Evolutionary conservation across 2,113 vertebrate species (phyloP).

Genomic region (Dipodomys stephensi): DNA sequence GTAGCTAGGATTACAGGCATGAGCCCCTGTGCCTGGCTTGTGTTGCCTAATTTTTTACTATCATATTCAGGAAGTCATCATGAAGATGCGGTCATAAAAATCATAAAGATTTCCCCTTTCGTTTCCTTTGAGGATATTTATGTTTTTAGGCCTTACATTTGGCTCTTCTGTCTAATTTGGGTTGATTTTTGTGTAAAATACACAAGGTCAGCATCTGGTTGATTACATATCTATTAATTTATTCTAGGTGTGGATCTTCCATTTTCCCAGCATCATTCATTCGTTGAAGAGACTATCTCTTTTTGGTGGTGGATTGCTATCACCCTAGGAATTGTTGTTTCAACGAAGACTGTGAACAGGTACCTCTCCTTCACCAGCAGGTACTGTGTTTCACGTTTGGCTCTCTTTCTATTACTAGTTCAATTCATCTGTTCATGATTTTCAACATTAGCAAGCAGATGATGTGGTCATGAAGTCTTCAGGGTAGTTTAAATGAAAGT

Average conservation of each 20-base stretch:
- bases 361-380: background rate
- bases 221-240: background rate
- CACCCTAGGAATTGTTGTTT: too few species aligned
- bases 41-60: background rate
- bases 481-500: constrained; percentile 32
- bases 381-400: background rate
- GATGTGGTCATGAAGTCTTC: constrained; percentile 41
- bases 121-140: background rate
- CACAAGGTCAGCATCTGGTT: background rate
- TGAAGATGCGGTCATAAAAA: background rate
- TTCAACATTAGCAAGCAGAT: constrained; percentile 20
- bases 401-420: background rate
- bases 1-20: too few species aligned
- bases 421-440: constrained; percentile 1
- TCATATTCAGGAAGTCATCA: background rate
- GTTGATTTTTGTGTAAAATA: background rate
- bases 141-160: background rate
- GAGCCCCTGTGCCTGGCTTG: too few species aligned
- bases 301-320: too few species aligned
- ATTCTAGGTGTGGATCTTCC: background rate
- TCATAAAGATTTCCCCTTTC: background rate
- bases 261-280: background rate
- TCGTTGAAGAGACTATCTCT: background rate
- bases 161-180: background rate
- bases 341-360: too few species aligned